These are phyloP conservation scores for Paguma larvata DNA, from an alignment of 2,797 vertebrate species.

Conservation along the genomic window DNA sequence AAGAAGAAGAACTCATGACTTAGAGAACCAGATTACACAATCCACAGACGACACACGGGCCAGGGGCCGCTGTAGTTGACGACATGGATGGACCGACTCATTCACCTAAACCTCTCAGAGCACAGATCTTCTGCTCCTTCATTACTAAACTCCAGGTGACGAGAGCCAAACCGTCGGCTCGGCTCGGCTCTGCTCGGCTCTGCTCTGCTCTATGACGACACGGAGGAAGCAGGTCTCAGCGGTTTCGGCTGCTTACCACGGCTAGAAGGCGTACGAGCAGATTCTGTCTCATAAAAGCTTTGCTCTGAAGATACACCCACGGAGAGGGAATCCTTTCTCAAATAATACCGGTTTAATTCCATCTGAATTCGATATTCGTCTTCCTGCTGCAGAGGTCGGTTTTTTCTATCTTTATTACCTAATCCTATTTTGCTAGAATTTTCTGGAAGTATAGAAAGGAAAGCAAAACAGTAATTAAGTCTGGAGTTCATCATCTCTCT, in stretches of 20 bases:
- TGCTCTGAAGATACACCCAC: constrained; percentile 91
- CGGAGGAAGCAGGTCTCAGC: background rate
- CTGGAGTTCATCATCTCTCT: constrained; percentile 52
- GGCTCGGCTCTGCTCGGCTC: background rate
- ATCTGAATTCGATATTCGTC: constrained; percentile 99
- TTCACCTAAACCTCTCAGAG: background rate
- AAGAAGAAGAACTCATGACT: background rate
- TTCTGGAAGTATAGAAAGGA: constrained; percentile 87
- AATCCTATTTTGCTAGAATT: constrained; percentile 92
- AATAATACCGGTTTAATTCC: constrained; percentile 97
- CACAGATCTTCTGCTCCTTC: background rate
- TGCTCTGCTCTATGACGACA: background rate
- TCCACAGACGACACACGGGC: background rate
- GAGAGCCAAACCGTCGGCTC: background rate
- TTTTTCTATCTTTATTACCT: constrained; percentile 94
- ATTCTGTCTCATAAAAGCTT: constrained; percentile 96
- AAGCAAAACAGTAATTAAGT: constrained; percentile 74
- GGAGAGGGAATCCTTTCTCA: constrained; percentile 94
- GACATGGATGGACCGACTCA: background rate
- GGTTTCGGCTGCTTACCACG: constrained; percentile 91
- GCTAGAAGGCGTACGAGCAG: constrained; percentile 95
- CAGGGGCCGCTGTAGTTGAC: background rate
- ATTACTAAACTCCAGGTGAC: background rate
- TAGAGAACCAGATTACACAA: constrained; percentile 9
- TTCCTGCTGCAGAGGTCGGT: constrained; percentile 97